A percentile compares a stretch with the other conserved stretches of the same genome.
Conservation (phyloP, 1,140 invertebrate genomes). For the Solen grandis region DNA sequence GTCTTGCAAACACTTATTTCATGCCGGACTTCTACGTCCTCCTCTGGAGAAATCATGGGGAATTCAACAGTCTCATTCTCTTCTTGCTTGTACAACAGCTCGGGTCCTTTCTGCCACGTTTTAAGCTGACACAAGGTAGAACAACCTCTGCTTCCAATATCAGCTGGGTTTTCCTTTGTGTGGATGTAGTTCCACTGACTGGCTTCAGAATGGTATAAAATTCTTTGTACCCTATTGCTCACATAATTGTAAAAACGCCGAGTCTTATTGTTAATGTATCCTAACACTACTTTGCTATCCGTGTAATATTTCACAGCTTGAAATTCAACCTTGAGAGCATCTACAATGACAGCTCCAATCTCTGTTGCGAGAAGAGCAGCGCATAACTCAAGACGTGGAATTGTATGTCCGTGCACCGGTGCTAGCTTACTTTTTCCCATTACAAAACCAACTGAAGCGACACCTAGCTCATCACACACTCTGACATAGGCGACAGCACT, state of each 20-base stretch:
- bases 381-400: constrained; percentile 45
- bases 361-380: constrained; percentile 46
- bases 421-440: constrained; percentile 29
- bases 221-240: constrained; percentile 39
- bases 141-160: constrained; percentile 30
- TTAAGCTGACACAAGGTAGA: neutral
- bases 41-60: neutral
- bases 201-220: neutral
- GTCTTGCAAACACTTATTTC: constrained; percentile 9
- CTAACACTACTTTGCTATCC: constrained; percentile 32
- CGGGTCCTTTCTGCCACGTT: too few species aligned
- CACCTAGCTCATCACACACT: neutral
- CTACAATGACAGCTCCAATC: constrained; percentile 3
- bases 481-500: constrained; percentile 43
- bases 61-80: too few species aligned
- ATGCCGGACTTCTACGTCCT: constrained; percentile 14
- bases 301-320: constrained; percentile 23
- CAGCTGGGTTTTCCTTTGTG: constrained; percentile 53
- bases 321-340: constrained; percentile 5
- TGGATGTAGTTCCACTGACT: constrained; percentile 50
- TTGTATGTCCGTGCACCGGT: constrained; percentile 25
- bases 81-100: too few species aligned
- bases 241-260: constrained; percentile 52
- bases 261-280: constrained; percentile 25
- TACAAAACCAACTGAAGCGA: constrained; percentile 17